A percentile compares a stretch with the other conserved stretches of the same genome.
Evolutionary conservation across 2,113 vertebrate species (phyloP).

Genomic region (Lota lota): DNA sequence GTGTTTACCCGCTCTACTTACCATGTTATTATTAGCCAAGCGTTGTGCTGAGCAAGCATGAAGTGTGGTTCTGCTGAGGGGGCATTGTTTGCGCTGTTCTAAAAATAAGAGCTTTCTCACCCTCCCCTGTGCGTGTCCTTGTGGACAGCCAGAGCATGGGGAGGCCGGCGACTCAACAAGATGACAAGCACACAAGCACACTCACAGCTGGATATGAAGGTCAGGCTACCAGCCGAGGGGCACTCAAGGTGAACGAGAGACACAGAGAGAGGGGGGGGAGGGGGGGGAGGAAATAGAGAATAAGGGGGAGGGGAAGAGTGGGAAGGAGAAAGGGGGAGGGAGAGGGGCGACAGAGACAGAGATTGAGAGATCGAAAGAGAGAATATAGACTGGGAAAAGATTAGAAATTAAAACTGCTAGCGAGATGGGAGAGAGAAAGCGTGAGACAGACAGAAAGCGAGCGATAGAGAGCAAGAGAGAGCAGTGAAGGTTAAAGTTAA

Average conservation of each 20-base stretch:
- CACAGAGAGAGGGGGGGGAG: conserved; percentile 11
- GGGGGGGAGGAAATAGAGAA: conserved; percentile 4
- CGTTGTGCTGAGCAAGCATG: too few species aligned
- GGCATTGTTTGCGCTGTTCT: too few species aligned
- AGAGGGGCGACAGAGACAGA: not conserved
- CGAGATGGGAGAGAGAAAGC: not conserved
- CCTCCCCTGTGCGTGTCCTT: not conserved
- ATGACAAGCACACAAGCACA: conserved; percentile 1
- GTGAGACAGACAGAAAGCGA: too few species aligned
- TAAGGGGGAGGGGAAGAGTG: conserved; percentile 9
- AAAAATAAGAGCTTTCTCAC: too few species aligned
- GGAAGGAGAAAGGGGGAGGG: not conserved
- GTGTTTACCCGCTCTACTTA: too few species aligned
- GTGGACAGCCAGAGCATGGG: not conserved
- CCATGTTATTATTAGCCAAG: too few species aligned
- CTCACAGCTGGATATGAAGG: conserved; percentile 31
- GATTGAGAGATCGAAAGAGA: not conserved
- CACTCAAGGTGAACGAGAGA: conserved; percentile 27
- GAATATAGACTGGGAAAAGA: not conserved
- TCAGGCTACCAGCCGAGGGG: conserved; percentile 19
- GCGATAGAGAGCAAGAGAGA: not conserved
- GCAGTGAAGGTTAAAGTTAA: too few species aligned
- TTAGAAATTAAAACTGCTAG: not conserved
- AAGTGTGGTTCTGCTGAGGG: too few species aligned
- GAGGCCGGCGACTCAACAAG: conserved; percentile 18